Evolutionary conservation across 2,113 vertebrate species (phyloP).

Genomic region (Otis tarda): DNA sequence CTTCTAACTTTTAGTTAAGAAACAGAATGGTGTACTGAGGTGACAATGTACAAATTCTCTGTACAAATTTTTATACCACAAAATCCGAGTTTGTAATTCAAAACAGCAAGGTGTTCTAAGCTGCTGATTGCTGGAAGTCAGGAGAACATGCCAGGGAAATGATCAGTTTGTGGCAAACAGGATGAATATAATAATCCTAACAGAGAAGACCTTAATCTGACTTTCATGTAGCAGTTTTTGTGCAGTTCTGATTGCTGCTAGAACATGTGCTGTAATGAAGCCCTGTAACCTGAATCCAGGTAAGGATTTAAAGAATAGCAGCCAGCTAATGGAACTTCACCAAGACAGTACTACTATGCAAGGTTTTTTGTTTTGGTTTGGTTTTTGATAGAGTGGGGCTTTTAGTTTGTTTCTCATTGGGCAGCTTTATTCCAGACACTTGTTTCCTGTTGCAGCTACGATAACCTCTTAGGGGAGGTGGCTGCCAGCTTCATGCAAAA

Average conservation of each 20-base stretch:
- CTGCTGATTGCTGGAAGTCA: not conserved
- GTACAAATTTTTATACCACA: not conserved
- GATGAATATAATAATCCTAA: not conserved
- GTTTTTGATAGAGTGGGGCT: not conserved
- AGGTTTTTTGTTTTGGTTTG: no score
- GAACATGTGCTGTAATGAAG: not conserved
- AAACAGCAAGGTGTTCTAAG: not conserved
- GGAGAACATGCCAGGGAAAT: not conserved
- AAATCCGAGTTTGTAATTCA: not conserved
- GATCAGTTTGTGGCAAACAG: not conserved
- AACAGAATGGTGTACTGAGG: not conserved
- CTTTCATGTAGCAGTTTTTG: not conserved
- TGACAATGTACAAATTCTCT: not conserved
- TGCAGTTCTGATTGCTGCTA: not conserved
- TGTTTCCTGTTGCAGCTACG: not conserved
- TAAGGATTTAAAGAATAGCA: not conserved
- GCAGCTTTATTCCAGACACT: not conserved
- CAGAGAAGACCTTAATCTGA: not conserved
- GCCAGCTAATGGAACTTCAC: not conserved
- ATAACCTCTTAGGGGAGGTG: not conserved
- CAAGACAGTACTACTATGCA: fast-evolving
- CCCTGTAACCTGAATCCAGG: not conserved
- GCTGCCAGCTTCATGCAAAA: not conserved
- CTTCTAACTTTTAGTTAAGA: not conserved
- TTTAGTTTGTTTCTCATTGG: not conserved